Percentiles rank a stretch among this genome's conserved stretches.
These are phyloP conservation scores for Lucilia cuprina DNA, from an alignment of 1,140 invertebrate species.

Conservation along the genomic window DNA sequence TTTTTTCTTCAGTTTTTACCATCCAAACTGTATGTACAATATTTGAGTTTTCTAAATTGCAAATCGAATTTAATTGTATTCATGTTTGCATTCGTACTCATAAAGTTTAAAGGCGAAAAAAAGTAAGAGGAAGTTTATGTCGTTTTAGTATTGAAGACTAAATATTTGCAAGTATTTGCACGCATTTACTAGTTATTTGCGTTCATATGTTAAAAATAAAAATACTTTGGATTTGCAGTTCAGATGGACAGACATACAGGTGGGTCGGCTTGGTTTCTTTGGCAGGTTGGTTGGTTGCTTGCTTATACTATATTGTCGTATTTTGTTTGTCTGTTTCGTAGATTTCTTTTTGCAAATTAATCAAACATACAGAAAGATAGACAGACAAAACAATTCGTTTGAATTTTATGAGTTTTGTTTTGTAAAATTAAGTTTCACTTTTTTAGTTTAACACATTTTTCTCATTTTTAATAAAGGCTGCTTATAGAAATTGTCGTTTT, in stretches of 20 bases:
- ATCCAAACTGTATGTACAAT: too few relatives aligned
- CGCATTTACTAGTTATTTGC: neutral
- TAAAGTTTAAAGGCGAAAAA: neutral
- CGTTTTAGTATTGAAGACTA: neutral
- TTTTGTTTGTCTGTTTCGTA: neutral
- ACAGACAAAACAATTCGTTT: neutral
- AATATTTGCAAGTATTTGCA: constrained; percentile 29
- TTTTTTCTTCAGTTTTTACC: too few relatives aligned
- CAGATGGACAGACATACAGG: too few relatives aligned
- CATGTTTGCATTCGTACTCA: neutral
- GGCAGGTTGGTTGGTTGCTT: neutral
- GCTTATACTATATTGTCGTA: neutral
- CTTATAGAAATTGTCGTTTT: too few relatives aligned
- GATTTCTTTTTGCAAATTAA: constrained; percentile 3
- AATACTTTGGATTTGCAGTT: too few relatives aligned
- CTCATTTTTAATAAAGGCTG: too few relatives aligned
- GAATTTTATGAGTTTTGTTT: neutral
- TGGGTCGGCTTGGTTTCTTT: too few relatives aligned
- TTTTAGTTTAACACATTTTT: neutral
- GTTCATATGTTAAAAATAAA: neutral
- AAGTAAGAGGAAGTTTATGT: constrained; percentile 22
- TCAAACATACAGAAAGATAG: neutral
- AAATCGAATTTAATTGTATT: too few relatives aligned
- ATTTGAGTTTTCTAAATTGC: neutral
- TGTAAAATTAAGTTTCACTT: neutral